Evolutionary conservation across 2,888 invertebrate genomes (phyloP).

Genomic region (Hypercompe scribonia): DNA sequence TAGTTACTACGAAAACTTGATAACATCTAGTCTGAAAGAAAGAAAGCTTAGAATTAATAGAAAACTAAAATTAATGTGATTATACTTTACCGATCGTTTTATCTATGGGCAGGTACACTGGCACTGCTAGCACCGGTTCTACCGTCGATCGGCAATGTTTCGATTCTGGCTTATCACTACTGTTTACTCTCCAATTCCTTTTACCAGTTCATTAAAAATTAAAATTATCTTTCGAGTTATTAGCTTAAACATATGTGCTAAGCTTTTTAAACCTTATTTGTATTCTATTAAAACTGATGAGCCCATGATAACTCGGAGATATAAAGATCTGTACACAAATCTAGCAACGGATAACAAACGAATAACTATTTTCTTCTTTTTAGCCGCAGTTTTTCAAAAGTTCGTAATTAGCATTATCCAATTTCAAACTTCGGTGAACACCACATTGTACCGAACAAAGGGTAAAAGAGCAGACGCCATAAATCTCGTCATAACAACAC

Average conservation of each 20-base stretch:
- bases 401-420: constrained; percentile 34
- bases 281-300: not conserved
- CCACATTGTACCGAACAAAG: constrained; percentile 45
- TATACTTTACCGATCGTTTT: not conserved
- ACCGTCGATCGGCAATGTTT: too few species aligned
- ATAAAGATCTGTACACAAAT: not conserved
- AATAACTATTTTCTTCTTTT: constrained; percentile 1
- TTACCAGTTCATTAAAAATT: not conserved
- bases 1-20: not conserved
- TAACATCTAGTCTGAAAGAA: not conserved
- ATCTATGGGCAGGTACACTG: too few species aligned
- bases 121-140: too few species aligned
- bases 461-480: constrained; percentile 48
- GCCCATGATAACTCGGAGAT: not conserved
- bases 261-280: not conserved
- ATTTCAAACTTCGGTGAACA: constrained; percentile 38
- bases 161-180: too few species aligned
- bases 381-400: constrained; percentile 13
- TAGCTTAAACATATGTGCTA: not conserved
- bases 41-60: too few species aligned
- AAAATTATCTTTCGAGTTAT: not conserved
- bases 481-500: constrained; percentile 53
- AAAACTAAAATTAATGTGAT: too few species aligned
- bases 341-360: not conserved
- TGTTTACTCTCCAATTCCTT: not conserved